phyloP scores from a whole-genome alignment of 2,113 vertebrate species.

The Clarias batrachus region DNA sequence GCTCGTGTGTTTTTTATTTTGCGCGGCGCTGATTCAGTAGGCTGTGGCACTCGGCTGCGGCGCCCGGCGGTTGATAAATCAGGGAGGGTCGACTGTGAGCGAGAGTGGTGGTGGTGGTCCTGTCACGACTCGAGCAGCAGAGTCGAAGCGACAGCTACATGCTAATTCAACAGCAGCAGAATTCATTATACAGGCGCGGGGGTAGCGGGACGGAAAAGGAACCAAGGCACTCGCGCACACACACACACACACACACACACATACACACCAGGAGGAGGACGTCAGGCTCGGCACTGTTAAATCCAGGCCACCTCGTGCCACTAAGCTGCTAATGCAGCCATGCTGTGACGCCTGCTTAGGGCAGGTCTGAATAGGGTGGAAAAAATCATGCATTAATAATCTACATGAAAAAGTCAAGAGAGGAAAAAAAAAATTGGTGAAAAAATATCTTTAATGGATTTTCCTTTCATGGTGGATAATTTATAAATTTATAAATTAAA shows the following conservation, averaged over 20 bases:
- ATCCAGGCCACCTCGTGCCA: conserved; percentile 57
- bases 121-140: conserved; percentile 70
- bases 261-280: conserved; percentile 61
- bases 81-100: conserved; percentile 56
- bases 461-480: conserved; percentile 38
- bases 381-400: not conserved
- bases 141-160: conserved; percentile 77
- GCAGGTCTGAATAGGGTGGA: conserved; percentile 32
- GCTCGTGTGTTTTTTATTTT: conserved; percentile 66
- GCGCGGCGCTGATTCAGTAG: conserved; percentile 67
- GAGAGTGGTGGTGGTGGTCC: conserved; percentile 68
- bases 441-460: conserved; percentile 3
- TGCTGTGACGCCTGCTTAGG: conserved; percentile 51
- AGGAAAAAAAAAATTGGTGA: not conserved
- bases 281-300: conserved; percentile 70
- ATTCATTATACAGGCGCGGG: conserved; percentile 76
- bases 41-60: conserved; percentile 67
- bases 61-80: conserved; percentile 76
- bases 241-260: conserved; percentile 34
- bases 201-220: conserved; percentile 71
- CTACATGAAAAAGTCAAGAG: not conserved
- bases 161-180: conserved; percentile 78
- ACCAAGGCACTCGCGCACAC: conserved; percentile 50
- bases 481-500: no score
- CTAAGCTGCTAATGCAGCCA: conserved; percentile 53